Evolutionary conservation across 2,888 invertebrate genomes (phyloP).

Genomic region (Trachelus stipa): DNA sequence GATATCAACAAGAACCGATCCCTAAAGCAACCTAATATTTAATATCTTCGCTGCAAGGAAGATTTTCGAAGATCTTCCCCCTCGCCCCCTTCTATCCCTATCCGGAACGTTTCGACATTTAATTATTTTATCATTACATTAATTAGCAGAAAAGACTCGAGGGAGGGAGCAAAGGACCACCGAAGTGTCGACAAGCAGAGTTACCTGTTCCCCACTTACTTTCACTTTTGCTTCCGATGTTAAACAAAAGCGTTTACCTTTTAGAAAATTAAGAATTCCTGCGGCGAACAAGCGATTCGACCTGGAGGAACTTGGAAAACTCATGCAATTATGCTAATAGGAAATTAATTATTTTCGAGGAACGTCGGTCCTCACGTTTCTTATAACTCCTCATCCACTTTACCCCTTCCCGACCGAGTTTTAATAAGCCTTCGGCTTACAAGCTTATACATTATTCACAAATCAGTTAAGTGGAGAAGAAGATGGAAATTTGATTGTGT

Average conservation of each 20-base stretch:
- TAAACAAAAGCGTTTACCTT: not conserved
- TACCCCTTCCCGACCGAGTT: not conserved
- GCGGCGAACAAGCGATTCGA: not conserved
- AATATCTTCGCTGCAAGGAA: not conserved
- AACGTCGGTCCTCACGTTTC: not conserved
- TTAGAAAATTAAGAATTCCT: not conserved
- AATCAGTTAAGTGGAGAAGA: constrained; percentile 20
- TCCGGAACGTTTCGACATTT: not conserved
- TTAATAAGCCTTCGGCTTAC: constrained; percentile 19
- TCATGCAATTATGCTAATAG: constrained; percentile 6
- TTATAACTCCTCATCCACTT: constrained; percentile 3
- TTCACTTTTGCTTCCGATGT: not conserved
- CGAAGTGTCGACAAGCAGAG: not conserved
- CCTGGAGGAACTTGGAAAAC: not conserved
- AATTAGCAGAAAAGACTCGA: not conserved
- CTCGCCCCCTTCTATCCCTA: not conserved
- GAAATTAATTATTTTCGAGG: constrained; percentile 3
- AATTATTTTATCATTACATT: not conserved
- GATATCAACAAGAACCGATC: not conserved
- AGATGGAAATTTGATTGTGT: constrained; percentile 20
- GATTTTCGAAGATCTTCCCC: not conserved
- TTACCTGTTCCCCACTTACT: not conserved
- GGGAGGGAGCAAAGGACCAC: not conserved
- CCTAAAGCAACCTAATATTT: not conserved
- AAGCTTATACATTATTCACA: constrained; percentile 33